Base-by-base conservation (phyloP, 1,140 invertebrate species). In the Palaemon carinicauda region DNA sequence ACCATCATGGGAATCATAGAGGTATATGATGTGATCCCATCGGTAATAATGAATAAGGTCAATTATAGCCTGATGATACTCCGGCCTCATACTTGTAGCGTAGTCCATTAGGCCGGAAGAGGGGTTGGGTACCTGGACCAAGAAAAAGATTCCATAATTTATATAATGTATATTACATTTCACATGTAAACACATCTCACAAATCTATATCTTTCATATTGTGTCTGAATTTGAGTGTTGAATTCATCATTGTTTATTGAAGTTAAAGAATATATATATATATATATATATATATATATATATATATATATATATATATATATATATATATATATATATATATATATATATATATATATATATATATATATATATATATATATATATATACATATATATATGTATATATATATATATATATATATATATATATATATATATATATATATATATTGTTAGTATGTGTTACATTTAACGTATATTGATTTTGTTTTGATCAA, bases 301-400 rank as follows among this genome's bases (percentile, higher is more conserved):
- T 60, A 60, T 60, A 12, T 60, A 60, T n/a, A 12, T 60, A 24
- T 60, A 12, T 60, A 60, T 60, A 14, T 60, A 60, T 60, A 12
- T 60, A 60, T 60, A 12, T 60, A n/a, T 60, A 12, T 60, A 60
- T n/a, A 12, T 60, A 60, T 24, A 60, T 60, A 60, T 60, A 60
- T 60, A 60, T 60, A 60, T 24, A 60, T 60, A 60, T 60, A 60
- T 60, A 60, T 24, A 60, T 24, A 60, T 60, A 60, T 60, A 60
- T 60, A 60, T 60, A 60, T 60, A 60, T 60, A 60, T 60, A 60
- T 60, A 60, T 60, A 60, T 60, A 60, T 60, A 60, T 60, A 60
- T 60, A 60, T 60, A 60, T 60, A 4, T 4, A 60, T 60, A 60
- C 21, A 60, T 60, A 60, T 60, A 60, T 60, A 60, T 60, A 60